These are phyloP conservation scores for Lanistes nyassanus DNA, from an alignment of 1,140 invertebrate species.

Conservation along the genomic window DNA sequence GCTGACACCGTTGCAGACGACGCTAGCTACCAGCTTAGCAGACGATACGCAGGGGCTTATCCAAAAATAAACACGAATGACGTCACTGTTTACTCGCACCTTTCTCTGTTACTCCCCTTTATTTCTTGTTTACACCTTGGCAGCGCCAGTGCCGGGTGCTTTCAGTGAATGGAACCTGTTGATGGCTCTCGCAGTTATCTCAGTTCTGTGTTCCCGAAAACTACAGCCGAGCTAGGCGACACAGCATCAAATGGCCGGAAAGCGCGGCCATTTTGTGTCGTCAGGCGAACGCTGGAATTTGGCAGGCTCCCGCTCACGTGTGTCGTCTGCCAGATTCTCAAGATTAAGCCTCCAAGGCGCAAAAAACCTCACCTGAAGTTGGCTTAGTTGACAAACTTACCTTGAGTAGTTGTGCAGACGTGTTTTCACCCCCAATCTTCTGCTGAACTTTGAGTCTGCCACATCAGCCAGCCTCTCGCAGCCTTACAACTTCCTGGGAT, in stretches of 20 bases:
- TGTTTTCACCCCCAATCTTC: background rate
- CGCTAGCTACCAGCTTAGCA: background rate
- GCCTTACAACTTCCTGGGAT: conserved; percentile 6
- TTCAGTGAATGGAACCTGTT: too few relatives aligned
- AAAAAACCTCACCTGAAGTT: background rate
- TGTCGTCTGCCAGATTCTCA: conserved; percentile 8
- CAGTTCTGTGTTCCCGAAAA: too few relatives aligned
- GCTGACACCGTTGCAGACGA: conserved; percentile 1
- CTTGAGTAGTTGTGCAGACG: background rate
- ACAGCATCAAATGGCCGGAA: background rate
- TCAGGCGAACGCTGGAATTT: conserved; percentile 5
- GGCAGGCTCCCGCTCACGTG: conserved; percentile 4
- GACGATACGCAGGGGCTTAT: background rate
- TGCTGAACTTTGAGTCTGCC: conserved; percentile 3
- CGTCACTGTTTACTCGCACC: background rate
- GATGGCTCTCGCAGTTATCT: too few relatives aligned
- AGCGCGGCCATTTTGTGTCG: conserved; percentile 5
- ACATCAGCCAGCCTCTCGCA: background rate
- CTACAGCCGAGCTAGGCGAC: too few relatives aligned
- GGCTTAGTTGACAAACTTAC: conserved; percentile 3
- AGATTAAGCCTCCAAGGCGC: background rate
- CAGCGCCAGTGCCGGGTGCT: too few relatives aligned
- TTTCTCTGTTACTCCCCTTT: too few relatives aligned
- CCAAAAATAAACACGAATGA: conserved; percentile 5
- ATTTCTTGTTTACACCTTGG: too few relatives aligned